Evolutionary conservation across 2,113 vertebrate species (phyloP).

Genomic region (Mustela lutreola): DNA sequence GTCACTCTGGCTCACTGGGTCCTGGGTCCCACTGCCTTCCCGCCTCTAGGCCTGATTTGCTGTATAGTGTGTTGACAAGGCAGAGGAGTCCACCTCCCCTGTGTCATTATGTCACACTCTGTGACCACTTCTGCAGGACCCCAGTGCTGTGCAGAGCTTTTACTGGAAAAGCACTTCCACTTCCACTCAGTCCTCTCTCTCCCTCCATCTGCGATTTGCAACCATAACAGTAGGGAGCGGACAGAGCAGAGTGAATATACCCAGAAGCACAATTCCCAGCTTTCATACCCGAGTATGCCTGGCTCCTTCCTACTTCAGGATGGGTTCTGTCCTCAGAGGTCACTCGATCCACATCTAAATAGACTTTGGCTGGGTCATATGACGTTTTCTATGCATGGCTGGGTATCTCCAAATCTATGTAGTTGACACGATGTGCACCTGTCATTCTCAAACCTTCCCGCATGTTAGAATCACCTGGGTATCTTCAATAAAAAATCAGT

Average conservation of each 20-base stretch:
- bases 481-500: neutral
- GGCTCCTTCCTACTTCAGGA: neutral
- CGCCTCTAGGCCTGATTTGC: neutral
- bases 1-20: neutral
- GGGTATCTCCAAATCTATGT: neutral
- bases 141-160: neutral
- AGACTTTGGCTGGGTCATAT: neutral
- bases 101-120: neutral
- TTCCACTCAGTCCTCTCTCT: neutral
- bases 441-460: neutral
- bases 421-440: neutral
- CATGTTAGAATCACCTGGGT: neutral
- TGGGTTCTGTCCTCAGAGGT: neutral
- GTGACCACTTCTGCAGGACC: neutral
- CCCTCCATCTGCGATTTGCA: neutral
- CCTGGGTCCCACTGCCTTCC: neutral
- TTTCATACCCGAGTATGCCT: neutral
- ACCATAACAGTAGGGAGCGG: neutral
- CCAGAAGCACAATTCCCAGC: neutral
- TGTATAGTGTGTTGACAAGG: neutral
- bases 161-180: neutral
- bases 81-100: neutral
- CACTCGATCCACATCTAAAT: neutral
- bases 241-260: neutral
- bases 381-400: neutral